Evolutionary conservation across 2,888 invertebrate genomes (phyloP), one percentile per base, ranked within the genome.

Genomic region (Nomada flava): DNA sequence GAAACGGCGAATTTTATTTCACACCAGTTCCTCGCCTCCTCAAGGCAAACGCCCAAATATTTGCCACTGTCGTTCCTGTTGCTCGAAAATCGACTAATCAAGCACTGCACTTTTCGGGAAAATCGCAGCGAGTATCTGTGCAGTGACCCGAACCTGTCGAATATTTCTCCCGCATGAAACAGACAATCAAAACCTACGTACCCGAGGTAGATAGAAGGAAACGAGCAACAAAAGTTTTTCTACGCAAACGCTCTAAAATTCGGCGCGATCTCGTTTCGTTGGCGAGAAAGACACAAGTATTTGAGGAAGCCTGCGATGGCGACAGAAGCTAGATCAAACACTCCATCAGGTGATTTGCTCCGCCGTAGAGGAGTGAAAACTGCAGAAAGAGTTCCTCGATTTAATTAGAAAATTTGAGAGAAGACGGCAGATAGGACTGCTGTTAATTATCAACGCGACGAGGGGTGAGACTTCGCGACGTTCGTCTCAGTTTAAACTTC

Each of bases 331-430:
- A 86, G 73, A 77, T 67, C 73, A 83, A 86, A 83, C 79, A 84
- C 68, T 60, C 64, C 47, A 62, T 81, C 70, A 29, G 65, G 64
- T 71, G 77, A 75, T 76, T 75, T 60, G 71, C 60, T 71, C 80
- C 47, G 13, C 26, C 11, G 15, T 53, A 55, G 73, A 53, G 62
- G 60, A 57, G 63, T 55, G 82, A 82, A 77, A 76, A 65, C 76
- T 73, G 47, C 65, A 20, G 74, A 72, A 77, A 69, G 75, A 84
- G 76, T 82, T 79, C 62, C 60, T 64, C 83, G 77, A 86, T 84
- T 86, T 86, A 86, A 86, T 86, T 86, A 82, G 73, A 55, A 71
- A 79, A 81, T 84, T 81, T 68, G 53, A 76, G 52, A 44, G 20
- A 26, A 55, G 53, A 53, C 60, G 50, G 42, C 29, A 64, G 60